These are phyloP conservation scores for Megaleporinus macrocephalus DNA, from an alignment of 2,113 vertebrate genomes.

Conservation along the genomic window DNA sequence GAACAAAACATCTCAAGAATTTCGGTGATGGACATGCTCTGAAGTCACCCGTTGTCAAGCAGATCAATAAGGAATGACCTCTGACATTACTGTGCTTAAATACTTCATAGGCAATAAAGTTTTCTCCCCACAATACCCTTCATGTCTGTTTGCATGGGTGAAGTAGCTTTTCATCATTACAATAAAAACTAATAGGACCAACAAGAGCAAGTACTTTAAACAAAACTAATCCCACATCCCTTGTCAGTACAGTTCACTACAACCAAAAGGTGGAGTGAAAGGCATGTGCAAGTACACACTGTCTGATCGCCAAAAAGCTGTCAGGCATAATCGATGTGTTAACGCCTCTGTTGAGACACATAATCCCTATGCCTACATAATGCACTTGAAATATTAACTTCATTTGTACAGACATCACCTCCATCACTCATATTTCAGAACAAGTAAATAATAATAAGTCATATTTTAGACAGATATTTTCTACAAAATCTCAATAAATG, in stretches of 20 bases:
- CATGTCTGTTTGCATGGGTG: not conserved
- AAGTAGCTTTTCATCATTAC: not conserved
- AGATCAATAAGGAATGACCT: not conserved
- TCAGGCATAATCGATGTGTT: conserved; percentile 39
- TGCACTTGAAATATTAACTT: not conserved
- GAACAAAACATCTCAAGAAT: conserved; percentile 76
- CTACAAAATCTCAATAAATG: too few species aligned
- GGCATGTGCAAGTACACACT: not conserved
- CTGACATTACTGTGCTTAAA: not conserved
- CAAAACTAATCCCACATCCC: not conserved
- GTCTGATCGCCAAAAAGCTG: too few species aligned
- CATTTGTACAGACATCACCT: not conserved
- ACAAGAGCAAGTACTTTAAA: not conserved
- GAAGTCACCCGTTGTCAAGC: not conserved
- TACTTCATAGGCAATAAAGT: not conserved
- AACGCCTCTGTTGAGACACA: conserved; percentile 6
- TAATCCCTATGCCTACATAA: not conserved
- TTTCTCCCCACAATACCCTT: not conserved
- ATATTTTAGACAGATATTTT: not conserved
- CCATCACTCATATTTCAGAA: not conserved
- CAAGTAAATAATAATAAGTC: not conserved
- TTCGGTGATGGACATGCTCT: conserved; percentile 53
- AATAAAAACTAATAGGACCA: not conserved
- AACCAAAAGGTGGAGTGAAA: conserved; percentile 47
- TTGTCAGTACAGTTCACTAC: not conserved